phyloP scores from a whole-genome alignment of 2,113 vertebrate genomes.

The Origma solitaria region DNA sequence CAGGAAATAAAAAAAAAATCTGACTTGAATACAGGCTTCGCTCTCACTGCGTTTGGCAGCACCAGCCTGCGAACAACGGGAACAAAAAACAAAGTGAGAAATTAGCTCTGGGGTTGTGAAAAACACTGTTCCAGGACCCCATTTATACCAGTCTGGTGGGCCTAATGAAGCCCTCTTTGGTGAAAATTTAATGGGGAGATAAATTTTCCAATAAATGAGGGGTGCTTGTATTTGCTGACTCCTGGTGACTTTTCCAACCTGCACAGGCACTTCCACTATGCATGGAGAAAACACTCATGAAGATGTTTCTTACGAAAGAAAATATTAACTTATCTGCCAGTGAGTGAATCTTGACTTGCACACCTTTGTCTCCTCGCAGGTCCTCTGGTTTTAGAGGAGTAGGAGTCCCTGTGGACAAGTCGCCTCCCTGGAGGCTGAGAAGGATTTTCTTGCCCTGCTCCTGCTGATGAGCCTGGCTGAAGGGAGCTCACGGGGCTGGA shows the following conservation, averaged over 20 bases:
- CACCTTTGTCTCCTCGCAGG: neutral
- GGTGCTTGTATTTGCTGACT: neutral
- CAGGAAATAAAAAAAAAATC: conserved; percentile 60
- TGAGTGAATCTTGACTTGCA: neutral
- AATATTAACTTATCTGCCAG: neutral
- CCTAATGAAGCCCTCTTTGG: conserved; percentile 44
- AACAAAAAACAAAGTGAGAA: neutral
- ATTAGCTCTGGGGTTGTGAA: conserved; percentile 1
- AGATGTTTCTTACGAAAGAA: conserved; percentile 27
- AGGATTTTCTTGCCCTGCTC: neutral
- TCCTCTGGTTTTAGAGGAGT: neutral
- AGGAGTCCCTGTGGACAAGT: neutral
- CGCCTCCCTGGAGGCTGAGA: neutral
- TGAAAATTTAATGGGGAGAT: conserved; percentile 54
- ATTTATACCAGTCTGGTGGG: conserved; percentile 18
- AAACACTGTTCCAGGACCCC: neutral
- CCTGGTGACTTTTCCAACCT: conserved; percentile 4
- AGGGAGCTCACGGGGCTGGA: neutral
- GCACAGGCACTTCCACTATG: neutral
- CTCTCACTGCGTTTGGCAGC: neutral
- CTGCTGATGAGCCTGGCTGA: neutral
- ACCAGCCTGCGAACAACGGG: neutral
- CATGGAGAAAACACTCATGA: neutral
- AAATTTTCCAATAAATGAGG: conserved; percentile 56
- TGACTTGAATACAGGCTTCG: conserved; percentile 42